phyloP scores from a whole-genome alignment of 2,888 invertebrate species.

The Drosophila gaucha region DNA sequence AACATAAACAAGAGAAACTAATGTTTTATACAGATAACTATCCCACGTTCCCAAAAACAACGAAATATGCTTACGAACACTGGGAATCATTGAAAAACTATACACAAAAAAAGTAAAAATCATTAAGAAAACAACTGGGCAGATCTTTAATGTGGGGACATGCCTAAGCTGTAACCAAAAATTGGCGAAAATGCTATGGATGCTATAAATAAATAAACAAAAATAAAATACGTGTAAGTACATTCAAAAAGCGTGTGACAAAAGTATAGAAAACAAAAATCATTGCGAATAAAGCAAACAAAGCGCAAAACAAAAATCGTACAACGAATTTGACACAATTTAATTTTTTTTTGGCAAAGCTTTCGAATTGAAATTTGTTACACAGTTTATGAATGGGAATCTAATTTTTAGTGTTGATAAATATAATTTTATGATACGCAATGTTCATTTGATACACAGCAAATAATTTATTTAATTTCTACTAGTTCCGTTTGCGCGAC shows the following conservation, averaged over 20 bases:
- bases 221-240: constrained; percentile 23
- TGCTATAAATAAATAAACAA: constrained; percentile 40
- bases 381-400: constrained; percentile 19
- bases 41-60: constrained; percentile 71
- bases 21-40: constrained; percentile 16
- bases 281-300: constrained; percentile 30
- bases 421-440: neutral
- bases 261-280: constrained; percentile 23
- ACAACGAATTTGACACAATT: constrained; percentile 41
- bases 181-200: constrained; percentile 31
- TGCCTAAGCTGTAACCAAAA: constrained; percentile 31
- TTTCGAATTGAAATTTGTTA: constrained; percentile 4
- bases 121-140: constrained; percentile 68
- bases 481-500: constrained; percentile 13
- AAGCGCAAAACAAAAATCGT: constrained; percentile 19
- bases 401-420: neutral
- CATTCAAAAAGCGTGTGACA: constrained; percentile 44
- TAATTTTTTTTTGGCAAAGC: too few relatives aligned
- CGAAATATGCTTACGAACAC: constrained; percentile 25
- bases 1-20: neutral
- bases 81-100: constrained; percentile 44
- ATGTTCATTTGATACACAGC: neutral
- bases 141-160: constrained; percentile 28
- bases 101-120: constrained; percentile 58
- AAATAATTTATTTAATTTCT: neutral